phyloP scores from a whole-genome alignment of 2,888 invertebrate species.

The Apodemia hepburni region DNA sequence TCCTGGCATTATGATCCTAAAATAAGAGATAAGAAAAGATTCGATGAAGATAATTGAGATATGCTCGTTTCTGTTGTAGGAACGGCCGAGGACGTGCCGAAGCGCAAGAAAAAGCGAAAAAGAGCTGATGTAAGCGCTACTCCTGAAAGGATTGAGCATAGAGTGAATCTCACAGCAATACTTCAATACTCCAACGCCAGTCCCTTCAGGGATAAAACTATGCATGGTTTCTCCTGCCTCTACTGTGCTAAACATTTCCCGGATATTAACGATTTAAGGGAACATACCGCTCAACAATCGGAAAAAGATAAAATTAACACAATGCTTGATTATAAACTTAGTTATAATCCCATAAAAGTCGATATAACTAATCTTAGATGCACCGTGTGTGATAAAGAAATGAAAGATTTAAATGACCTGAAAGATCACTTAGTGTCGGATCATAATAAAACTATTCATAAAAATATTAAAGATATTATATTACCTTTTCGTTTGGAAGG shows the following conservation, averaged over 20 bases:
- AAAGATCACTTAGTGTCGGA: constrained; percentile 57
- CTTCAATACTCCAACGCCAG: constrained; percentile 73
- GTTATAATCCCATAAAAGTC: constrained; percentile 70
- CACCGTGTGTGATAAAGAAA: constrained; percentile 51
- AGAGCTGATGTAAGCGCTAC: constrained; percentile 65
- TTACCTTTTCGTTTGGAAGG: constrained; percentile 63
- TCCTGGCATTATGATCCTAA: constrained; percentile 4
- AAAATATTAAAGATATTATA: constrained; percentile 68
- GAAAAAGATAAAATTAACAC: constrained; percentile 69
- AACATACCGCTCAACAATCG: constrained; percentile 55
- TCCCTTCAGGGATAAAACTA: constrained; percentile 70
- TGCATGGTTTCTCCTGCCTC: constrained; percentile 67
- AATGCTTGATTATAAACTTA: constrained; percentile 70
- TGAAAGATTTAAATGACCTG: constrained; percentile 59
- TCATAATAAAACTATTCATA: constrained; percentile 61
- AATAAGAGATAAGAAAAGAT: constrained; percentile 41
- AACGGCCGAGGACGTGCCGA: constrained; percentile 57
- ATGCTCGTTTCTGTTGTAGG: constrained; percentile 75
- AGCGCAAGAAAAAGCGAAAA: constrained; percentile 65
- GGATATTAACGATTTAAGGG: constrained; percentile 54
- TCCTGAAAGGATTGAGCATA: constrained; percentile 71
- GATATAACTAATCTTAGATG: constrained; percentile 64
- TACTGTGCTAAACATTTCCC: constrained; percentile 65
- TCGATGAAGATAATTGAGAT: constrained; percentile 65
- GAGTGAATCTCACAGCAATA: constrained; percentile 67